Evolutionary conservation across 2,888 invertebrate genomes (phyloP).

Genomic region (Rapana venosa): DNA sequence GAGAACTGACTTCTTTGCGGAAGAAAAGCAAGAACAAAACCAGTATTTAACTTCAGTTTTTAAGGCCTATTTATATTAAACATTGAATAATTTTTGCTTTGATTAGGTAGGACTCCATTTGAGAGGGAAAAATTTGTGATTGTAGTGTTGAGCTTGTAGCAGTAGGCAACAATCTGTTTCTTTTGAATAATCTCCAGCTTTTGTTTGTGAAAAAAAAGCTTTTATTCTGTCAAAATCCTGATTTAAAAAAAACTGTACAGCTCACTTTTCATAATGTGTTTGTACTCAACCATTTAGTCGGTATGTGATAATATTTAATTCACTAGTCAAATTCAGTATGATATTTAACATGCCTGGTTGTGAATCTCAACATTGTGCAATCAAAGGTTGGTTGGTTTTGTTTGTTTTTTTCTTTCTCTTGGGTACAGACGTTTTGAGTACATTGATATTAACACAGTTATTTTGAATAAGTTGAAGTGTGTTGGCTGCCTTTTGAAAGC

Average conservation of each 20-base stretch:
- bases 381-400: not conserved
- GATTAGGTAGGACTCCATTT: too few relatives aligned
- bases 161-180: not conserved
- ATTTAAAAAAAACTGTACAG: not conserved
- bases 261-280: not conserved
- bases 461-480: not conserved
- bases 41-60: too few relatives aligned
- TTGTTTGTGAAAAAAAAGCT: not conserved
- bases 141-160: not conserved
- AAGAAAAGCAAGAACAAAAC: too few relatives aligned
- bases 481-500: not conserved
- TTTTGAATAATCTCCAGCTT: not conserved
- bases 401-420: not conserved
- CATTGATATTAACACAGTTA: not conserved
- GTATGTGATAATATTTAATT: constrained; percentile 1
- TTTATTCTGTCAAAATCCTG: not conserved
- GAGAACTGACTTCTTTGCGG: too few relatives aligned
- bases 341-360: not conserved
- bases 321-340: not conserved
- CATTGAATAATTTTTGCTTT: too few relatives aligned
- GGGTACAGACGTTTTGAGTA: not conserved
- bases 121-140: not conserved
- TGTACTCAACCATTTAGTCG: not conserved
- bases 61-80: too few relatives aligned
- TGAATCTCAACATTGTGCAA: not conserved